Conservation (phyloP, 2,113 vertebrate genomes). For the human region GRCh38 chr13:71696001-71696500, state of each 20-base stretch:
- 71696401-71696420: not conserved
- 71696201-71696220: not conserved
- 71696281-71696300: not conserved
- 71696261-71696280: not conserved
- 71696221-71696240: not conserved
- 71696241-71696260: not conserved
- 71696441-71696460: not conserved
- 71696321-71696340: not conserved
- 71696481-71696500: not conserved
- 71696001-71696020: not conserved
- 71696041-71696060: not conserved
- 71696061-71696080: no score
- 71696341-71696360: not conserved
- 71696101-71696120: no score
- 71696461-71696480: not conserved
- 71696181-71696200: no score
- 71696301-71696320: not conserved
- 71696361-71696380: not conserved
- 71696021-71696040: not conserved
- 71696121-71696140: no score
- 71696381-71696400: not conserved
- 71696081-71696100: no score
- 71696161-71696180: no score
- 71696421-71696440: not conserved
- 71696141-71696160: no score